Evolutionary conservation across 2,888 invertebrate genomes (phyloP), one percentile per base, ranked within the genome.

Genomic region (Brenthis hecate): DNA sequence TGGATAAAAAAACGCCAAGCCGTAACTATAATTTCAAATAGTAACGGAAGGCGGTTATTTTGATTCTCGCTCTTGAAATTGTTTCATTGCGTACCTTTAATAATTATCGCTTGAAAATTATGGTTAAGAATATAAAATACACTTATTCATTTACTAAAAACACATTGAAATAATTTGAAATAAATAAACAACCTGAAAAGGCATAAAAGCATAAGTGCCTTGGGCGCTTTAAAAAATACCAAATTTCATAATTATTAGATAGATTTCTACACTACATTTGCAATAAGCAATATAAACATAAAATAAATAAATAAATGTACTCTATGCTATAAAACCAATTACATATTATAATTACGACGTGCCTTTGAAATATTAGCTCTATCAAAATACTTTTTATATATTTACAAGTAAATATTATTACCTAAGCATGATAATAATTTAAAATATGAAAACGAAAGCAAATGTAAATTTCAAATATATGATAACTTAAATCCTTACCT

Each of bases 401-500:
- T 16, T 5, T 6, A 16, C n/a, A 11, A 50, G 47, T 60, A n/a
- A 28, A 3, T 23, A 53, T n/a, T n/a, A 19, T 50, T 8, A 36
- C 43, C 4, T 56, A 14, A 56, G 14, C 6, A 4, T 4, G 32
- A 13, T 16, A 48, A 32, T 0, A 53, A 32, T 50, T 53, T 51
- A 32, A 53, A 53, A 14, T 62, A 43, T 62, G 16, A 62, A 13
- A 13, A 53, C 2, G 32, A 13, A 19, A 5, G 14, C 6, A 0
- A 53, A 62, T 32, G 36, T 62, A 6, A 53, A 54, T 53, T 16
- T 23, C 36, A 54, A 32, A 50, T 66, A 66, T 50, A 56, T 70
- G 66, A 53, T 68, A 72, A 72, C 64, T 58, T 48, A 66, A 60
- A 61, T 71, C 70, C 65, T 71, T 67, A 48, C 56, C 58, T 62